Evolutionary conservation across 1,140 invertebrate genomes (phyloP), one percentile per base, ranked within the genome.

Genomic region (Drosophila seguyi): DNA sequence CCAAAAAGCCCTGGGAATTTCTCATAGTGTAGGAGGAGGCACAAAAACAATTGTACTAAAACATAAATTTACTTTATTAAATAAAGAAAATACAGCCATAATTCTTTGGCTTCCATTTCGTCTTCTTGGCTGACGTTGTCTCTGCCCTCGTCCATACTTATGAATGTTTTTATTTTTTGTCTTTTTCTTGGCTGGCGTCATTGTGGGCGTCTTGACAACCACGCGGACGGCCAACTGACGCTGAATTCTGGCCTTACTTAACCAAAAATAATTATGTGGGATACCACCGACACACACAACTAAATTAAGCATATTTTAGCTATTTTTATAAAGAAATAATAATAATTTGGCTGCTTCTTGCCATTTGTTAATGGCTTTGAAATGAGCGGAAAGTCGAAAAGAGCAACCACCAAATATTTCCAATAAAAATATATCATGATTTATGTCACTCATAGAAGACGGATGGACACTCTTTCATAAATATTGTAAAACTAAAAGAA

Each of bases 271-370:
- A 85, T 90, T 88, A 90, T 90, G 85, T 88, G 85, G 85, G 85
- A 88, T 85, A 75, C 73, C 53, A 59, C 63, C 41, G 18, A 14
- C 58, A 60, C 36, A 67, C 34, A 78, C 65, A 79, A 88, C 85
- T 90, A 88, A 90, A 90, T 88, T 85, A 90, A 90, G 85, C 85
- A 88, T 88, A 90, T 88, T 81, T 90, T 81, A 75, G 85, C 81
- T 88, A 88, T 90, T 88, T 88, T 84, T 90, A 85, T 84, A 77
- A 42, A 63, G 59, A 87, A 79, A 71, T 65, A 83, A 82, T 79
- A 77, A 86, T 76, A 78, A 86, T 77, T 73, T 76, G 73, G 59
- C 80, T 83, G 71, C 83, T 88, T 88, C 84, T 87, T 87, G 72
- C 79, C 63, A 67, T 88, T 87, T 87, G 84, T 87, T 87, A 87